These are phyloP conservation scores for Perca schrenkii DNA, from an alignment of 2,113 vertebrate species.

Conservation along the genomic window DNA sequence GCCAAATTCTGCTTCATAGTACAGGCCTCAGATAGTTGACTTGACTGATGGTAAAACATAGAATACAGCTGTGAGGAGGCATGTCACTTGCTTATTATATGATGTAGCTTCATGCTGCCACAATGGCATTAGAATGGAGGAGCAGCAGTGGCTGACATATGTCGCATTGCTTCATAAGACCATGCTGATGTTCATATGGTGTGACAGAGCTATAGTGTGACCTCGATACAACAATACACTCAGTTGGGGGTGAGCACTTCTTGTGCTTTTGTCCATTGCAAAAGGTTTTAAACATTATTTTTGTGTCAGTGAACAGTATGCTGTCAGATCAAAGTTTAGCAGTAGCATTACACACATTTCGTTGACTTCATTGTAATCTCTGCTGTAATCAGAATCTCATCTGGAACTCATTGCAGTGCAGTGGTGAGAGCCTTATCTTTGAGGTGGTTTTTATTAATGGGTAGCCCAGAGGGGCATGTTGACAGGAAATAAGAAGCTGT, in stretches of 20 bases:
- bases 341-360: conserved; percentile 6
- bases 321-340: conserved; percentile 10
- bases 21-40: neutral
- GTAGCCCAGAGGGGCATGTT: conserved; percentile 64
- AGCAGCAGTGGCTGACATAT: conserved; percentile 29
- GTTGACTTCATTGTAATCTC: conserved; percentile 28
- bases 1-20: no score
- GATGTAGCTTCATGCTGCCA: conserved; percentile 37
- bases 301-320: conserved; percentile 26
- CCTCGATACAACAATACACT: neutral
- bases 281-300: neutral
- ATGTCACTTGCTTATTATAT: conserved; percentile 24
- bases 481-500: conserved; percentile 71
- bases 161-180: conserved; percentile 31
- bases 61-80: conserved; percentile 30
- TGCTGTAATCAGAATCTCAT: conserved; percentile 61
- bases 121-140: conserved; percentile 29
- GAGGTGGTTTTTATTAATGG: conserved; percentile 78
- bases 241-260: neutral
- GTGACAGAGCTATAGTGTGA: conserved; percentile 2
- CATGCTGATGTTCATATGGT: conserved; percentile 40
- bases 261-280: neutral
- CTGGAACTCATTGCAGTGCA: conserved; percentile 40
- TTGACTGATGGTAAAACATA: conserved; percentile 32
- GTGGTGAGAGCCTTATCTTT: conserved; percentile 65